Evolutionary conservation across 1,140 invertebrate genomes (phyloP).

Genomic region (Leptinotarsa undecemlineata): DNA sequence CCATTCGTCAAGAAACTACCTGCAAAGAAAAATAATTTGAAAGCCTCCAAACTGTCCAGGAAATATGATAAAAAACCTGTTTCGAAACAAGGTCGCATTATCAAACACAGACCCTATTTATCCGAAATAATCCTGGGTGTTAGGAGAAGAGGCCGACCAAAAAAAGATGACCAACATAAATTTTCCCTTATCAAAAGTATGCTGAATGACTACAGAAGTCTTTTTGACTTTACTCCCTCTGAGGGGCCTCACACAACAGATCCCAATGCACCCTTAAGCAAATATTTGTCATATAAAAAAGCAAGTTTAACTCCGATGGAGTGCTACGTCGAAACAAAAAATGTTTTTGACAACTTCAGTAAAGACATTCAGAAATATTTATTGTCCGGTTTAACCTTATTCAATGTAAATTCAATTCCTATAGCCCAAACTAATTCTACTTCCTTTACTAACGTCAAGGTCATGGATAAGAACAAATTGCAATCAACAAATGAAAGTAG

Average conservation of each 20-base stretch:
- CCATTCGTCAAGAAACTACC: too few species aligned
- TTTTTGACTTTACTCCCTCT: background rate
- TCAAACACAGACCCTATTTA: background rate
- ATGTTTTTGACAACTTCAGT: constrained; percentile 38
- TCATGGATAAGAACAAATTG: background rate
- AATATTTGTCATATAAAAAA: constrained; percentile 30
- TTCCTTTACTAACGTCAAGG: background rate
- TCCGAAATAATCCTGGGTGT: constrained; percentile 23
- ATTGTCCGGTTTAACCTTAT: constrained; percentile 35
- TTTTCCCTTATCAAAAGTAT: constrained; percentile 19
- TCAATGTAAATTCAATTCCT: constrained; percentile 35
- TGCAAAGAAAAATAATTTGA: too few species aligned
- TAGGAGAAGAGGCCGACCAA: constrained; percentile 17
- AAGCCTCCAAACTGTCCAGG: background rate
- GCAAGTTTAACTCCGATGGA: constrained; percentile 35
- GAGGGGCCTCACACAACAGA: background rate
- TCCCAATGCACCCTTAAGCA: constrained; percentile 18
- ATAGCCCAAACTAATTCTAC: background rate
- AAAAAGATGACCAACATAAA: constrained; percentile 17
- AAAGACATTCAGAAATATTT: constrained; percentile 34
- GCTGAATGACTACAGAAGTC: constrained; percentile 1
- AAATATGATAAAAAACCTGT: constrained; percentile 12
- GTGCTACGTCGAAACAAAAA: constrained; percentile 33
- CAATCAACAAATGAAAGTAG: background rate
- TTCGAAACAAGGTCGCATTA: background rate